Evolutionary conservation across 2,888 invertebrate species (phyloP), one percentile per base, ranked within the genome.

Genomic region (Hipparchia semele): DNA sequence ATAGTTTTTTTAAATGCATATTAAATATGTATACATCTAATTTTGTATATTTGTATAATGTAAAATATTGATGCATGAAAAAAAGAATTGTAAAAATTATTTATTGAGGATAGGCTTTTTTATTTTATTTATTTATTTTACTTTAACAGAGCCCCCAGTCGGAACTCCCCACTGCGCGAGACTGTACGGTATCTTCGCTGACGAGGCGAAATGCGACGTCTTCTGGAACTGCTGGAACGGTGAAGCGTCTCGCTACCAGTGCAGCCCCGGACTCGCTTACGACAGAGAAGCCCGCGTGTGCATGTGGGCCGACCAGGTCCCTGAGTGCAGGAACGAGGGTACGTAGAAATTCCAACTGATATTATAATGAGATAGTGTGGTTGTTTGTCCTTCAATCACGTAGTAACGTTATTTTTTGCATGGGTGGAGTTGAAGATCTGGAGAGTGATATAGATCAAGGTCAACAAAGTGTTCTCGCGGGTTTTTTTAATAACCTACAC

Each of bases 181-280:
- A 74, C 93, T 98, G 80, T 98, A 98, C 90, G 98, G 98, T 84
- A 98, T 98, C 94, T 98, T 98, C 95, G 93, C 98, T 77, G 98
- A 98, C 86, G 97, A 96, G 71, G 94, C 94, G 81, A 97, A 98
- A 90, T 98, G 98, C 88, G 98, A 98, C 91, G 97, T 97, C 13
- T 98, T 98, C 97, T 98, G 98, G 98, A 98, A 98, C 92, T 98
- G 98, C 92, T 98, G 98, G 98, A 98, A 98, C 92, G 98, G 98
- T 70, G 98, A 98, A 89, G 96, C 98, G 6, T 98, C 98, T 86
- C 96, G 97, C 84, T 98, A 98, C 93, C 98, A 98, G 90, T 98
- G 98, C 95, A 98, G 98, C 80, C 98, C 98, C 82, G 98, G 98
- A 81, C 95, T 98, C 68, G 98, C 98, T 79, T 98, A 98, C 95